Base-by-base conservation (phyloP, 2,888 invertebrate genomes). In the Hetaerina titia region DNA sequence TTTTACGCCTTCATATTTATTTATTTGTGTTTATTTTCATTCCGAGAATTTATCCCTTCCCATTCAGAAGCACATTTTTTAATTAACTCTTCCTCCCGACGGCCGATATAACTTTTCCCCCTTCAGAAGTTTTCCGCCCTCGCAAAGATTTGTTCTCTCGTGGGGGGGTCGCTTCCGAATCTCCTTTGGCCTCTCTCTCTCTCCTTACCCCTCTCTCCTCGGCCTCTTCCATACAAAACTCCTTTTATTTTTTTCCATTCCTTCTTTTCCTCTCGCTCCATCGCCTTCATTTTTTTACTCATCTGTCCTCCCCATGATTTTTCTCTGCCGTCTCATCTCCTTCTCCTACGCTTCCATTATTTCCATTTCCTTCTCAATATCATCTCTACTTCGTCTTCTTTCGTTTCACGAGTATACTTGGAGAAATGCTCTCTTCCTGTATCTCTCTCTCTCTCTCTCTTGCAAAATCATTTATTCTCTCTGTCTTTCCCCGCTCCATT, bases 81-180 rank as follows among this genome's bases (percentile, higher is more conserved):
- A 81, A 81, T 81, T 81, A 81, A 81, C 81, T 31, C 31, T 81
- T 81, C 31, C 81, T 81, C 81, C 31, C 31, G 81, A n/a, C 69
- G 69, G 81, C 81, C 81, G 81, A 31, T 81, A 81, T 81, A 81
- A 31, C 81, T 81, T 81, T 81, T 31, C 11, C 81, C 31, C 81
- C 81, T 81, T 31, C 22, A 69, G 69, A 22, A 69, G 69, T 69
- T 69, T 22, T 69, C 69, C 9, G 19, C 22, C 69, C 69, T 69
- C 22, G 69, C n/a, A 22, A 22, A 69, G 69, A n/a, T n/a, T 69
- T 69, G 69, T 69, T 22, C 22, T 69, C 69, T 69, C 69, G 69
- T 5, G 69, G 69, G 5, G 45, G 25, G 22, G 4, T 89, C 58
- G 11, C 22, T 58, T 58, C 89, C 58, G n/a, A 56, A n/a, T 89